Evolutionary conservation across 2,113 vertebrate genomes (phyloP).

Genomic region (Phalacrocorax carbo): DNA sequence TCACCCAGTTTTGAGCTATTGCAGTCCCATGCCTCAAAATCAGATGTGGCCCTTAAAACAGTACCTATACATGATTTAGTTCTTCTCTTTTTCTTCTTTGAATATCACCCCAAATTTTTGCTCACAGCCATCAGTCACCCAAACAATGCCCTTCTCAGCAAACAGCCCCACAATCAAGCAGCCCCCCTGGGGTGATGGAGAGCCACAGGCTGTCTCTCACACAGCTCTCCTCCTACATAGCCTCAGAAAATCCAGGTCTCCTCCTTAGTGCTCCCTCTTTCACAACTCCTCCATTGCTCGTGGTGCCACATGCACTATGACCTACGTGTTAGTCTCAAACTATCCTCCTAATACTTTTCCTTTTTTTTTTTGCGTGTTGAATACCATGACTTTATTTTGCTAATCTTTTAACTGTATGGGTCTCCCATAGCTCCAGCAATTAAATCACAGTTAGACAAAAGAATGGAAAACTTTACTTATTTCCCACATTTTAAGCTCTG

Average conservation of each 20-base stretch:
- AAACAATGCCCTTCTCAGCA: not conserved
- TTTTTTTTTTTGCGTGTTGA: not conserved
- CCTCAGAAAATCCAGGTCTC: not conserved
- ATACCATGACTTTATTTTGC: not conserved
- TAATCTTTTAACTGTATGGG: not conserved
- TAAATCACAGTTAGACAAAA: not conserved
- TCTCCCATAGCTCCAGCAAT: not conserved
- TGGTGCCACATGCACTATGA: not conserved
- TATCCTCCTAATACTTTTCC: not conserved
- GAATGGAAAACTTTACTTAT: not conserved
- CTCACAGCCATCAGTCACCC: not conserved
- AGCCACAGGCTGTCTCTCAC: not conserved
- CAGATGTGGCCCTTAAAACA: not conserved
- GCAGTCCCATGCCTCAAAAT: not conserved
- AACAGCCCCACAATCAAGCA: not conserved
- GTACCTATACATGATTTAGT: not conserved
- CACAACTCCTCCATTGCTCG: not conserved
- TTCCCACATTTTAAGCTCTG: not conserved
- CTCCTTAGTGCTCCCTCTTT: not conserved
- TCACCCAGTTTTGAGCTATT: not conserved
- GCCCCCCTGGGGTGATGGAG: not conserved
- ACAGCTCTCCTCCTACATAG: not conserved
- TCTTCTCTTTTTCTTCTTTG: not conserved
- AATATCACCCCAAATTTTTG: not conserved
- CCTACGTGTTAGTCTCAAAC: not conserved